A percentile compares a stretch with the other conserved stretches of the same genome.
Evolutionary conservation across 2,888 invertebrate genomes (phyloP).

Genomic region (Zygothrica quintamaculata): DNA sequence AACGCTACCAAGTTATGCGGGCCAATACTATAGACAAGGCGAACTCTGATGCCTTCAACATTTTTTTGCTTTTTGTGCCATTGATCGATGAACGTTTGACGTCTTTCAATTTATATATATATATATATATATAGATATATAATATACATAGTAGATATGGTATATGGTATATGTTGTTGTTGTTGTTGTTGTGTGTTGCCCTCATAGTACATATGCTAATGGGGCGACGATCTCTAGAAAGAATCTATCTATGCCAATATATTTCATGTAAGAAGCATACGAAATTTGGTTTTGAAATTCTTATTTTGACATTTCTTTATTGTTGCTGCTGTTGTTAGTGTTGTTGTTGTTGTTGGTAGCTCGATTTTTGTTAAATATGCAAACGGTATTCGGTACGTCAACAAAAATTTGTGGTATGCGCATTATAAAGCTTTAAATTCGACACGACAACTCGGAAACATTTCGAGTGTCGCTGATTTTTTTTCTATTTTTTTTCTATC

Average conservation of each 20-base stretch:
- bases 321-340: constrained; percentile 6
- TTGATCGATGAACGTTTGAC: constrained; percentile 67
- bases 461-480: constrained; percentile 65
- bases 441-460: constrained; percentile 81
- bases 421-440: constrained; percentile 76
- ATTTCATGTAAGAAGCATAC: constrained; percentile 53
- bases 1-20: constrained; percentile 39
- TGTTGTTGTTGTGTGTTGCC: constrained; percentile 28
- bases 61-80: constrained; percentile 45
- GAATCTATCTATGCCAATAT: constrained; percentile 55
- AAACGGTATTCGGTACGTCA: constrained; percentile 80
- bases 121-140: constrained; percentile 12
- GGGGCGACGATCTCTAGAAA: constrained; percentile 22
- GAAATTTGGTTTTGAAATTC: constrained; percentile 51
- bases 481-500: no score
- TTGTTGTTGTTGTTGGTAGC: constrained; percentile 15
- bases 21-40: constrained; percentile 50
- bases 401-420: constrained; percentile 81
- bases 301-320: constrained; percentile 11
- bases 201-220: constrained; percentile 54
- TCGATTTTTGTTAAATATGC: constrained; percentile 57
- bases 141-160: no score
- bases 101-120: constrained; percentile 39
- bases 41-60: constrained; percentile 52
- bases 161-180: no score